phyloP scores from a whole-genome alignment of 2,113 vertebrate species.

The Phalacrocorax brasilianus region DNA sequence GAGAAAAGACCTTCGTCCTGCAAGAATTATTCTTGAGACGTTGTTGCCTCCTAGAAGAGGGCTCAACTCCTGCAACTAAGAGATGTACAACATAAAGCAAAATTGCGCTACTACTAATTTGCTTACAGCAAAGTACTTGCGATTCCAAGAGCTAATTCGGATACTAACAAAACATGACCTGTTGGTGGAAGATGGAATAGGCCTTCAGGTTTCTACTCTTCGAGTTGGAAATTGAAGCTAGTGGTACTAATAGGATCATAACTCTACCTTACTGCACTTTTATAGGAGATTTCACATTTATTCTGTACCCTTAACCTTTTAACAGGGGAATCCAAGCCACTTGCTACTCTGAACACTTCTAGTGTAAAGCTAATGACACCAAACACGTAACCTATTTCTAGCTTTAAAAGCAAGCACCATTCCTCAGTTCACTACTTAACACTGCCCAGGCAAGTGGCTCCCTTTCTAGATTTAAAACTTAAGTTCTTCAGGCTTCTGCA shows the following conservation, averaged over 20 bases:
- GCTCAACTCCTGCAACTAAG: neutral
- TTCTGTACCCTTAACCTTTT: neutral
- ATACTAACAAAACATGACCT: neutral
- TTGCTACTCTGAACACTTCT: neutral
- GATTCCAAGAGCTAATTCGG: neutral
- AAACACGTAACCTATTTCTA: neutral
- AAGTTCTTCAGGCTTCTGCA: conserved; percentile 56
- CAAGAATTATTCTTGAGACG: neutral
- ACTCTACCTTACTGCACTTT: neutral
- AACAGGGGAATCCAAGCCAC: neutral
- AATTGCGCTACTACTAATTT: neutral
- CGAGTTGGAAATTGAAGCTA: neutral
- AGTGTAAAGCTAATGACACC: neutral
- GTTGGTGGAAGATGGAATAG: neutral
- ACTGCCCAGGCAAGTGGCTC: neutral
- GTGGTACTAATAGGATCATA: neutral
- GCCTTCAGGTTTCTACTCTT: neutral
- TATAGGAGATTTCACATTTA: neutral
- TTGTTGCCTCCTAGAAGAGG: neutral
- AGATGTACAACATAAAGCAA: neutral
- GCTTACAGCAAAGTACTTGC: neutral
- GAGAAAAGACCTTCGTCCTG: neutral
- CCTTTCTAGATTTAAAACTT: conserved; percentile 26
- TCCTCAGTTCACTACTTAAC: neutral
- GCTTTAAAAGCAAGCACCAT: neutral